phyloP scores from a whole-genome alignment of 2,113 vertebrate species.

The Zosterops lateralis region DNA sequence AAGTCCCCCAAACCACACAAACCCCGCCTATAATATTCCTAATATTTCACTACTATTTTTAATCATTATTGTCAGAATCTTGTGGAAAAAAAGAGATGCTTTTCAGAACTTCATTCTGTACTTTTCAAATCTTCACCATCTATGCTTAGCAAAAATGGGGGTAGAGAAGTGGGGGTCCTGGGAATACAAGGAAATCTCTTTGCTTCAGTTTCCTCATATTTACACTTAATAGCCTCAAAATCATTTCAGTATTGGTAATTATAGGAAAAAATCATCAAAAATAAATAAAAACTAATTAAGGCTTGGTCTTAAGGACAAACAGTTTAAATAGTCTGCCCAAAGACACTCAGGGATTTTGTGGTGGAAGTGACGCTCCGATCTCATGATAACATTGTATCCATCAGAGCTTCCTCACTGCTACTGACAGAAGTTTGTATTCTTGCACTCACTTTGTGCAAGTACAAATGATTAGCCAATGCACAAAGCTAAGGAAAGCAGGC shows the following conservation, averaged over 20 bases:
- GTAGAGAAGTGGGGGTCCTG: background rate
- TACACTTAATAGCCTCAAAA: background rate
- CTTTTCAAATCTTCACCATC: background rate
- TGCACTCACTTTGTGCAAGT: background rate
- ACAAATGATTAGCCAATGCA: background rate
- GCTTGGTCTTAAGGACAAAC: background rate
- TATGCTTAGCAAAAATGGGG: background rate
- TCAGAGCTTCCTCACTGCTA: background rate
- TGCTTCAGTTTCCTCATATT: background rate
- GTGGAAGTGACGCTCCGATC: background rate
- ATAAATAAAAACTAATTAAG: background rate
- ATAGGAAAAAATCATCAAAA: background rate
- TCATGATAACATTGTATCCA: background rate
- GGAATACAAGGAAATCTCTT: background rate
- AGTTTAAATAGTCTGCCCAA: background rate
- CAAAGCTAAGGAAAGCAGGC: background rate
- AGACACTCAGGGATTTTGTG: background rate
- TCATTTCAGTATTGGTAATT: background rate
- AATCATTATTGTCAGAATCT: background rate
- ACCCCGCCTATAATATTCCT: rapidly evolving
- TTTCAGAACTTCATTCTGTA: background rate
- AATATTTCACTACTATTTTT: background rate
- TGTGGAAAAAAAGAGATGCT: rapidly evolving
- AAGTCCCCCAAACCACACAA: background rate
- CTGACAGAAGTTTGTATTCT: background rate